Base-by-base conservation (phyloP, 2,888 invertebrate genomes). In the Cenopis cana region DNA sequence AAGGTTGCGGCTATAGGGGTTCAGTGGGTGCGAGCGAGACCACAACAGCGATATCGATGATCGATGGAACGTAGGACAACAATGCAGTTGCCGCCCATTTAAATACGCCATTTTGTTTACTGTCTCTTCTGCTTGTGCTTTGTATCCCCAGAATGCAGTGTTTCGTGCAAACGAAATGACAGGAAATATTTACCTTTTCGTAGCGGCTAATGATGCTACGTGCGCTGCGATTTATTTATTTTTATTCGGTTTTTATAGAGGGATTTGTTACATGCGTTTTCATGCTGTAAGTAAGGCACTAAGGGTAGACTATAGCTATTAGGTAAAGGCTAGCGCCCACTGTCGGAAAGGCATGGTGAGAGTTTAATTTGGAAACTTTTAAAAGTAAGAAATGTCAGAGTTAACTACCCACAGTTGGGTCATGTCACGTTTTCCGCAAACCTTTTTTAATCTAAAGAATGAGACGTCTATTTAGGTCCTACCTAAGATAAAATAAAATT, bases 51-150 rank as follows among this genome's bases (percentile, higher is more conserved):
- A 75, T 78, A 79, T 78, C 76, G 69, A 68, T 74, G 71, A 69
- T 73, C 70, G 65, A 70, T 61, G 68, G 52, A 65, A 67, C 71
- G 71, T 70, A 55, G 70, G 36, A 61, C 67, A 56, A 90, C 89
- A 89, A 91, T 90, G 89, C 89, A 88, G 91, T 90, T 85, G 86
- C 89, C 93, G 93, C 93, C 93, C 93, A 91, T 93, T 93, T 93
- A 93, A 93, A 92, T 92, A 90, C 93, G 93, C 93, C 93, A 93
- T 93, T 91, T 93, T 93, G 93, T 93, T 87, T 87, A 90, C 88
- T 88, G 89, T 91, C 91, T 91, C 89, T 41, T 41, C n/a, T 54
- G 65, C 64, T 82, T 80, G 81, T 81, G 85, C 88, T 87, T 90
- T 89, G 86, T 86, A 81, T 90, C 87, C 46, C 12, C 86, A 87